Base-by-base conservation (phyloP, 2,113 vertebrate genomes). In the Pelusios castaneus region DNA sequence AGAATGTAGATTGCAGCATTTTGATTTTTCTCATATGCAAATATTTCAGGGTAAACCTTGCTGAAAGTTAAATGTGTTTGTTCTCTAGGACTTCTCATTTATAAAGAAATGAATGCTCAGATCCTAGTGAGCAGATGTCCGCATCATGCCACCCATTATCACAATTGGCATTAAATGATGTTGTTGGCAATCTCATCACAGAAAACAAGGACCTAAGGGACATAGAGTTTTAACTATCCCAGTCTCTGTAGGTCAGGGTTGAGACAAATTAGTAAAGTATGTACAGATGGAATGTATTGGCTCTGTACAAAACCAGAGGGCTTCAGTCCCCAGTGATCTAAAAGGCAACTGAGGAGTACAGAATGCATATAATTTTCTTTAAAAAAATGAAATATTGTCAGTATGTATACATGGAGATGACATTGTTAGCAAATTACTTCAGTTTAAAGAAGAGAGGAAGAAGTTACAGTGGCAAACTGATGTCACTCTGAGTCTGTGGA, bases 71-170 rank as follows among this genome's bases (percentile, higher is more conserved):
- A 88, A 14, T 85, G 81, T 88, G 31, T 56, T 89, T 1, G 70
- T 93, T 87, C 14, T 87, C 75, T 94, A 0, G 0, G 8, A 51
- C 78, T 84, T 90, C 92, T 92, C 63, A 78, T 94, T 95, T 92
- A n/a, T 92, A 89, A 88, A 75, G 79, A 82, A 95, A 92, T 31
- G 89, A 94, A 95, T 75, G 80, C 89, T 93, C 73, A 55, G 91
- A 84, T 60, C 86, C 88, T 87, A 94, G 91, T 93, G 94, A 96
- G 73, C 95, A 95, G 92, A 94, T 96, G 91, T 92, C 96, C 90
- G 82, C 83, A 77, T 87, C 80, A 17, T 67, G 80, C 52, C n/a
- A 89, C 1, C 43, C 89, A 58, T 93, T 76, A 81, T 91, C 67
- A 27, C 81, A 87, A 82, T 89, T 97, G 92, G 92, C 87, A 85